phyloP scores from a whole-genome alignment of 1,140 invertebrate genomes.

The Heliconius nattereri region DNA sequence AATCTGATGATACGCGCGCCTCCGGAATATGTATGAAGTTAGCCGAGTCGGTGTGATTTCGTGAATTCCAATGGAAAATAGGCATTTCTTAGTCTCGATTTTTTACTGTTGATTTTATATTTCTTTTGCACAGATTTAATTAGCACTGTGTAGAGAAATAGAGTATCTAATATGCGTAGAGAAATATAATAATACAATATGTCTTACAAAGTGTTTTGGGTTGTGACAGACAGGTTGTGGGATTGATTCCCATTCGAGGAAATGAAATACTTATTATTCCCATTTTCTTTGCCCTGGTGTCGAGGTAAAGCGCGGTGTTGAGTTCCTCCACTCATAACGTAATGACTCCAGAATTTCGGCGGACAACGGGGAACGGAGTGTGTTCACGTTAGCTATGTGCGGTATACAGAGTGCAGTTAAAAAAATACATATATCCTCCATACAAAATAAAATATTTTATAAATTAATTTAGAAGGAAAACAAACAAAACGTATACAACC shows the following conservation, averaged over 20 bases:
- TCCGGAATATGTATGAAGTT: slow-evolving; percentile 37
- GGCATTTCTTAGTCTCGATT: slow-evolving; percentile 13
- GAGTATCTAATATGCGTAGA: not conserved
- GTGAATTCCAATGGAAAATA: slow-evolving; percentile 24
- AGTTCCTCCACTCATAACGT: too few relatives aligned
- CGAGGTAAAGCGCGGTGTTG: too few relatives aligned
- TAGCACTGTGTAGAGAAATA: not conserved
- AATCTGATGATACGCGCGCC: slow-evolving; percentile 29
- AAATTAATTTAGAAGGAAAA: not conserved
- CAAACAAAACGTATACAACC: not conserved
- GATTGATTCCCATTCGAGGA: too few relatives aligned
- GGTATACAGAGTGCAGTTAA: too few relatives aligned
- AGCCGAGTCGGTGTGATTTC: slow-evolving; percentile 24
- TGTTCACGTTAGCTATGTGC: too few relatives aligned
- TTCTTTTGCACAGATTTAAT: not conserved
- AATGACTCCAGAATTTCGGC: too few relatives aligned
- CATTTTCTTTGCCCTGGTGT: too few relatives aligned
- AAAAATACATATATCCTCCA: not conserved
- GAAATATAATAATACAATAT: too few relatives aligned
- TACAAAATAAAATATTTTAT: not conserved
- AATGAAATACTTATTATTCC: too few relatives aligned
- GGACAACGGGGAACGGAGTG: too few relatives aligned
- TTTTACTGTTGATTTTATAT: not conserved
- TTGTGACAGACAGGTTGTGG: too few relatives aligned
- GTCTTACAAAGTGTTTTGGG: too few relatives aligned